Base-by-base conservation (phyloP, 2,797 vertebrate species). In the Liasis olivaceus region DNA sequence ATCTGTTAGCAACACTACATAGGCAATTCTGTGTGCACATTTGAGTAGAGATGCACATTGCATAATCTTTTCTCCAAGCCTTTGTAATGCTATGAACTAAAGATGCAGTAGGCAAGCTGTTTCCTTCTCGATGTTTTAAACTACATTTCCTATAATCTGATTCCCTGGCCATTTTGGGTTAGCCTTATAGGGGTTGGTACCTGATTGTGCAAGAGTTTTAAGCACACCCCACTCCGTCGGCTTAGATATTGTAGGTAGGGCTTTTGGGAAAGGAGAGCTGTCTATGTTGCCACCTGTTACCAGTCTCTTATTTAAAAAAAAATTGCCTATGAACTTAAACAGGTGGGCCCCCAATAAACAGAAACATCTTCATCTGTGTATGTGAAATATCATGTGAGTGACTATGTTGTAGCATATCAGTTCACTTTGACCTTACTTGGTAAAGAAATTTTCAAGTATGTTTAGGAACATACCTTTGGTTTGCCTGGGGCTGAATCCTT, bases 401-500 rank as follows among this genome's bases (percentile, higher is more conserved):
- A 0, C 13, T 1, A 4, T 63, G n/a, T 15, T n/a, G 86, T 14
- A 88, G 66, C 0, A 28, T 81, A 66, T 26, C 72, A 62, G 42
- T n/a, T 60, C 11, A 36, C 0, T 59, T 47, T 42, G 59, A 54
- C 24, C n/a, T 51, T 58, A 54, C 13, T 64, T 89, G 28, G 11
- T 20, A 87, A 42, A 62, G 1, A 59, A 26, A 58, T 2, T 54
- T 5, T 22, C 22, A 51, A 17, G 87, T 56, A 56, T 1, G 1
- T 92, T 12, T n/a, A 56, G 42, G 51, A 91, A 85, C 72, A 31
- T 58, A 6, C 22, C 14, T 85, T 59, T 87, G 72, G 36, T 89
- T 59, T 89, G 81, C 56, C 15, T 63, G n/a, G 12, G 42, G 17
- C 51, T 89, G 81, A 86, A 28, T 88, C 51, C 51, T 51, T 95